Conservation (phyloP, 1,140 invertebrate genomes). For the Hetaerina americana region DNA sequence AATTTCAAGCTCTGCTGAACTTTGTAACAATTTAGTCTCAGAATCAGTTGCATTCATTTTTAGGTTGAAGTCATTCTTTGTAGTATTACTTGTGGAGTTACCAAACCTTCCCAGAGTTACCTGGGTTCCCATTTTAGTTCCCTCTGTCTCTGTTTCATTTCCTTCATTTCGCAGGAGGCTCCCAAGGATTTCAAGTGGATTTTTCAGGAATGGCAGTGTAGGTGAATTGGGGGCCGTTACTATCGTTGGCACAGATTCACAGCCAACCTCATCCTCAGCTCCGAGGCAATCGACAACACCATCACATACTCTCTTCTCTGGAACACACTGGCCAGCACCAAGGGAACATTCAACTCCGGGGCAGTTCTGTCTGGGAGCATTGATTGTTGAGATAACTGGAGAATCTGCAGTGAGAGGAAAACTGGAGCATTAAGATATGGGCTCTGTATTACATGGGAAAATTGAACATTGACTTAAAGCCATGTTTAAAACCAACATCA, state of each 20-base stretch:
- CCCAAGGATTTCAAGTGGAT: not conserved
- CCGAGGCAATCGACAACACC: conserved; percentile 55
- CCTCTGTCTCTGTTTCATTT: no score
- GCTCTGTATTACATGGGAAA: not conserved
- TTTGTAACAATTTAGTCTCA: no score
- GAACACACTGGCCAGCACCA: conserved; percentile 48
- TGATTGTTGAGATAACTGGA: no score
- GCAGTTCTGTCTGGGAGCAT: conserved; percentile 43
- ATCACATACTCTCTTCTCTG: conserved; percentile 48
- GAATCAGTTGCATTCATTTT: no score
- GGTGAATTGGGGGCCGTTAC: not conserved
- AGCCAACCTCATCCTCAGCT: conserved; percentile 61
- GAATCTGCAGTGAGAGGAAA: conserved; percentile 25
- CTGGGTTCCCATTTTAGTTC: no score
- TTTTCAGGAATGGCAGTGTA: not conserved
- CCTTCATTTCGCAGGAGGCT: no score
- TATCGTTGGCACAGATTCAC: no score
- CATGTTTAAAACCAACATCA: not conserved
- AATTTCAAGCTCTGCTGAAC: no score
- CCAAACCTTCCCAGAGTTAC: no score
- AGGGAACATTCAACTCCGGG: conserved; percentile 48
- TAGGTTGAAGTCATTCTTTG: no score
- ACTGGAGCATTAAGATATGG: conserved; percentile 3
- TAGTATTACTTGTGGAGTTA: no score
- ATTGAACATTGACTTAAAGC: not conserved